Base-by-base conservation (phyloP, 2,888 invertebrate genomes). In the Neoscelio sp. region DNA sequence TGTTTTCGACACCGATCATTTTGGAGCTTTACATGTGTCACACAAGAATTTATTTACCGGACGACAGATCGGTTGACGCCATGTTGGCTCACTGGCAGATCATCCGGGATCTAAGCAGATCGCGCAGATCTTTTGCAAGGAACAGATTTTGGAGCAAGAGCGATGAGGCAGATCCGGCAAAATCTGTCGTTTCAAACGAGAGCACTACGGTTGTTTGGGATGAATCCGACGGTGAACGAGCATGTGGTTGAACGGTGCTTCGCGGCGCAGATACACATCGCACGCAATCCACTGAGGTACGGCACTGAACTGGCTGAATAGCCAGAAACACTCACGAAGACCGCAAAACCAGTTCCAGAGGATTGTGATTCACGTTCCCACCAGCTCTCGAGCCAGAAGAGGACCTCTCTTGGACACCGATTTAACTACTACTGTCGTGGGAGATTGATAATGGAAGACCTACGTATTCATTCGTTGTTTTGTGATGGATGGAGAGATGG, bases 1-100 rank as follows among this genome's bases (percentile, higher is more conserved):
- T 18, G 18, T 10, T 17, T 26, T 17, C 17, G 48, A 15, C n/a
- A n/a, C n/a, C n/a, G n/a, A n/a, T n/a, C n/a, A n/a, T n/a, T n/a
- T n/a, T n/a, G n/a, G n/a, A n/a, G n/a, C n/a, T n/a, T 48, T 17
- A 15, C 48, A 17, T 26, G n/a, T 40, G 38, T 26, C 40, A 65
- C 44, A 44, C 44, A 17, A 10, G 65, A 46, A 35, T 62, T 85
- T 84, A 87, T 87, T 89, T 90, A 90, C 90, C 90, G 88, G 88
- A 90, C 85, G 90, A 89, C 85, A 90, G 88, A 88, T 90, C 90
- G 86, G 88, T 89, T 85, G 90, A 89, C 89, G 90, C 90, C 90
- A 90, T 90, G 84, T 90, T 90, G 89, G 84, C 85, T 87, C 87
- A 87, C 86, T 88, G 78, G 85, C 84, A 82, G 87, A 86, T 88